Conservation (phyloP, 1,140 invertebrate genomes). For the Drosophila ficusphila region DNA sequence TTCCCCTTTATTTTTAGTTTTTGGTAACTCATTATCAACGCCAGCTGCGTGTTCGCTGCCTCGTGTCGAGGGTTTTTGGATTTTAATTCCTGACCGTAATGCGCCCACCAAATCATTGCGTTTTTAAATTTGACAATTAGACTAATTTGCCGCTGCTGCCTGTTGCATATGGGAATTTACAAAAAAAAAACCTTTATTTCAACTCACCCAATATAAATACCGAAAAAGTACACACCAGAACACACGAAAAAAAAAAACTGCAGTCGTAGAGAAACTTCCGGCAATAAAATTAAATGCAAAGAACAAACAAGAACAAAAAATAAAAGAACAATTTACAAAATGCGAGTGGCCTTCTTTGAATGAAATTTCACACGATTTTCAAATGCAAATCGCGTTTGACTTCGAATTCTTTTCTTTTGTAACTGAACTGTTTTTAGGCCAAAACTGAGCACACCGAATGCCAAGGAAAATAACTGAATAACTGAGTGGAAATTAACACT, state of each 20-base stretch:
- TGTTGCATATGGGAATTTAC: conserved; percentile 41
- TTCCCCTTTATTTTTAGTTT: not conserved
- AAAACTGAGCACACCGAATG: conserved; percentile 5
- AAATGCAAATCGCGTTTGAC: conserved; percentile 67
- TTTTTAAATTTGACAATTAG: conserved; percentile 76
- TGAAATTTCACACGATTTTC: conserved; percentile 71
- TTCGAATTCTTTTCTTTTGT: conserved; percentile 10
- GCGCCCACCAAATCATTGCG: conserved; percentile 61
- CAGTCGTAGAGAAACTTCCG: conserved; percentile 59
- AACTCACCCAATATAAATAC: conserved; percentile 45
- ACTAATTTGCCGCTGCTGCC: conserved; percentile 57
- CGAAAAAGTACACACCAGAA: conserved; percentile 25
- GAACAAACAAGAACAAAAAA: conserved; percentile 23
- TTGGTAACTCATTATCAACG: conserved; percentile 62
- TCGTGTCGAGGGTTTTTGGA: conserved; percentile 43
- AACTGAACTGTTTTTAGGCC: conserved; percentile 22
- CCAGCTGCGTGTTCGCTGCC: conserved; percentile 66
- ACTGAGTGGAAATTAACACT: conserved; percentile 54
- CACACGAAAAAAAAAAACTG: conserved; percentile 42
- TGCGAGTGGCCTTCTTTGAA: conserved; percentile 53
- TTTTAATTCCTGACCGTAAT: conserved; percentile 6
- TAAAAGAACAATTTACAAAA: conserved; percentile 40
- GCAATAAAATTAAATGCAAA: conserved; percentile 32
- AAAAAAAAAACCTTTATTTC: conserved; percentile 1
- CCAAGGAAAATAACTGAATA: conserved; percentile 6